Evolutionary conservation across 2,888 invertebrate genomes (phyloP).

Genomic region (Drosophila maculinotata): DNA sequence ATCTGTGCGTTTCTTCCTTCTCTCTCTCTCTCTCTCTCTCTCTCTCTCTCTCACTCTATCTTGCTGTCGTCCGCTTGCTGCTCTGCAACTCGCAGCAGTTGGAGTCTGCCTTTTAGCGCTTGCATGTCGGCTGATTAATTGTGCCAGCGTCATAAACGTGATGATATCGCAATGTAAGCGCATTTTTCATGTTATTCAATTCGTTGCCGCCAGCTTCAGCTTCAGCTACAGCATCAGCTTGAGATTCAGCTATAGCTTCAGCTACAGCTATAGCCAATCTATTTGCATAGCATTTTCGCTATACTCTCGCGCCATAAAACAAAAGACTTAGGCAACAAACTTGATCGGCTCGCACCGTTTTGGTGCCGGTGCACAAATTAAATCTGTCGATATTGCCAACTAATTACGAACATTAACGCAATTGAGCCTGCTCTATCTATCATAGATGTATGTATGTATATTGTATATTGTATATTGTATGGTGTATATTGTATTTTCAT

Average conservation of each 20-base stretch:
- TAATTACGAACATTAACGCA: constrained; percentile 76
- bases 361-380: constrained; percentile 45
- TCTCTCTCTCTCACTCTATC: neutral
- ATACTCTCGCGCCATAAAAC: constrained; percentile 39
- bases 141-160: constrained; percentile 84
- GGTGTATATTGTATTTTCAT: neutral
- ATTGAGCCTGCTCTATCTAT: constrained; percentile 57
- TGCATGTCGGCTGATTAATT: constrained; percentile 84
- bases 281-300: constrained; percentile 67
- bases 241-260: too few relatives aligned
- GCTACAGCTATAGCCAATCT: constrained; percentile 34
- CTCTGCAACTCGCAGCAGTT: neutral
- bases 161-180: constrained; percentile 84
- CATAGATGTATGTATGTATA: neutral
- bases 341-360: constrained; percentile 56
- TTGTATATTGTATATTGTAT: neutral
- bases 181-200: constrained; percentile 83
- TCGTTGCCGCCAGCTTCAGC: constrained; percentile 72
- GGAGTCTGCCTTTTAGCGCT: constrained; percentile 78
- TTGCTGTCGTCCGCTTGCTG: constrained; percentile 1
- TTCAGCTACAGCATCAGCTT: constrained; percentile 13
- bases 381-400: constrained; percentile 73
- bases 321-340: constrained; percentile 76
- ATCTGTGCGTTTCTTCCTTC: constrained; percentile 53
- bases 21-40: neutral